Percentiles rank a stretch among this genome's conserved stretches.
phyloP scores from a whole-genome alignment of 2,797 vertebrate genomes.

The Smutsia temminckii region DNA sequence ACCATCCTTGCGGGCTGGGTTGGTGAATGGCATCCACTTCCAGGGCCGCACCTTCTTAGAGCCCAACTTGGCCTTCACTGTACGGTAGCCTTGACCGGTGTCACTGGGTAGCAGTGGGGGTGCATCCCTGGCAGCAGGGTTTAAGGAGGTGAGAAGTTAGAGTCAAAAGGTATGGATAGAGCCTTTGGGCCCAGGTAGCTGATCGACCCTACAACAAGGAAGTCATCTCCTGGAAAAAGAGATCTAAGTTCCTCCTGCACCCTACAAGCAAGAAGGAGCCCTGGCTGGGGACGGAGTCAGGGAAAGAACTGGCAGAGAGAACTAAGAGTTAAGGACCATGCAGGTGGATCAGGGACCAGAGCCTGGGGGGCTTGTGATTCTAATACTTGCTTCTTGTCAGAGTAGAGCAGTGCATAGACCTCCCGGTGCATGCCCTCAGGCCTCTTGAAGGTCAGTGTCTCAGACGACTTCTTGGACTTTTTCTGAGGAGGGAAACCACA shows the following conservation, averaged over 20 bases:
- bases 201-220: background rate
- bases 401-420: constrained; percentile 98
- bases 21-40: constrained; percentile 99
- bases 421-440: constrained; percentile 99
- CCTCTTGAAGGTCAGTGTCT: constrained; percentile 97
- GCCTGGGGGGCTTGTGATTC: background rate
- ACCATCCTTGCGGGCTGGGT: constrained; percentile 97
- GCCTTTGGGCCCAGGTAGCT: background rate
- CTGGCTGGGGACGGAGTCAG: background rate
- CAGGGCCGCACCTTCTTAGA: constrained; percentile 98
- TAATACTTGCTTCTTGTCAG: constrained; percentile 90
- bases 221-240: background rate
- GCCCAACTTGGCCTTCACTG: constrained; percentile 97
- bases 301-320: background rate
- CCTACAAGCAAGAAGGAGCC: background rate
- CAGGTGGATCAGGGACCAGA: background rate
- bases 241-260: background rate
- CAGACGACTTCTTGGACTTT: constrained; percentile 96
- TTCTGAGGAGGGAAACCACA: constrained; percentile 87
- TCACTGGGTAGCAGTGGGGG: constrained; percentile 97
- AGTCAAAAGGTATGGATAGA: background rate
- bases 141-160: constrained; percentile 30
- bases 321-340: background rate
- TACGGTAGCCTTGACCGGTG: constrained; percentile 98
- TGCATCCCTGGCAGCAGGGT: constrained; percentile 89